Conservation (phyloP, 2,888 invertebrate species). For the Halictus ligatus region DNA sequence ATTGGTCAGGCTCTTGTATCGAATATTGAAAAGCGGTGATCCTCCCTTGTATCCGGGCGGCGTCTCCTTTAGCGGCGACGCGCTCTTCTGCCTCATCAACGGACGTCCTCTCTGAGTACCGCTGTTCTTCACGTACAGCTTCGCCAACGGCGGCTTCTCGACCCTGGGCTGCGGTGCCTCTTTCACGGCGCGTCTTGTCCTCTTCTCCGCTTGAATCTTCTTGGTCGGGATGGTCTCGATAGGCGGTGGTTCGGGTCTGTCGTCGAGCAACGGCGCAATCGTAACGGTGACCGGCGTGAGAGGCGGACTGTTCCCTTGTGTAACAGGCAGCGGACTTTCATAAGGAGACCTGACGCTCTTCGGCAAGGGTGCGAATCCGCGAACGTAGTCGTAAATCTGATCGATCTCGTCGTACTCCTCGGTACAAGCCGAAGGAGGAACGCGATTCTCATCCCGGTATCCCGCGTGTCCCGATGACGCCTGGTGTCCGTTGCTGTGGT, state of each 20-base stretch:
- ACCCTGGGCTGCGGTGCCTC: conserved; percentile 86
- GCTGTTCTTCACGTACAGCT: conserved; percentile 92
- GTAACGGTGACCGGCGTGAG: conserved; percentile 86
- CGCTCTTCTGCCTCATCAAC: conserved; percentile 89
- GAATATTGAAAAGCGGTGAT: conserved; percentile 91
- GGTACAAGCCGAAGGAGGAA: conserved; percentile 85
- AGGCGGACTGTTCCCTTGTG: conserved; percentile 74
- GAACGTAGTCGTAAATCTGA: conserved; percentile 97
- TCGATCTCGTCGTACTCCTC: conserved; percentile 98
- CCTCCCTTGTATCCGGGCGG: conserved; percentile 90
- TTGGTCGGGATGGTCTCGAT: conserved; percentile 96
- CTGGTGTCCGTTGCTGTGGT: conserved; percentile 84
- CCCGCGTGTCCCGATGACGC: conserved; percentile 84
- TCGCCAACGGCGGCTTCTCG: conserved; percentile 87
- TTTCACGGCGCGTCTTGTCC: conserved; percentile 89
- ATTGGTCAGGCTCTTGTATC: conserved; percentile 87
- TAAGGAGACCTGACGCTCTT: conserved; percentile 91
- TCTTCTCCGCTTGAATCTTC: conserved; percentile 91
- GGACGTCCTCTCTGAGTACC: conserved; percentile 88
- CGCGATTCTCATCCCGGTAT: conserved; percentile 88
- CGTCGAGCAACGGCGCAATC: conserved; percentile 86
- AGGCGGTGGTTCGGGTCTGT: conserved; percentile 95
- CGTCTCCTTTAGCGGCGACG: conserved; percentile 90
- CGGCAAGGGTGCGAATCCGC: conserved; percentile 96
- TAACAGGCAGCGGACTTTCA: conserved; percentile 76